Percentiles rank a stretch among this genome's conserved stretches.
phyloP scores from a whole-genome alignment of 2,888 invertebrate species.

The Drosophila kambysellisi region DNA sequence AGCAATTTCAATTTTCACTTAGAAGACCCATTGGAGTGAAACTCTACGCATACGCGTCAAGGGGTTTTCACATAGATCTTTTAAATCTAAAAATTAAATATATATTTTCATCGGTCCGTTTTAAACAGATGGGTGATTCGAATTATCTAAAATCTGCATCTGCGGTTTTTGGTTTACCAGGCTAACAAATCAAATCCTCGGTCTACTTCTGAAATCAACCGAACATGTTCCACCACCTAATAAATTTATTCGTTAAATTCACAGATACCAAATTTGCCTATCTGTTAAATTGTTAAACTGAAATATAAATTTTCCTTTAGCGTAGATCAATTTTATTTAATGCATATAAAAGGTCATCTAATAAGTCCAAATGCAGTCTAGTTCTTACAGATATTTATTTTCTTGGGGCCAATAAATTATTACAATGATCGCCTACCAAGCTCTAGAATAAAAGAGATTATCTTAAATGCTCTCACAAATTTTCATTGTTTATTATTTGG shows the following conservation, averaged over 20 bases:
- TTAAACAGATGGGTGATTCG: background rate
- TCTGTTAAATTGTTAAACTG: background rate
- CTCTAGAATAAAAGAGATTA: background rate
- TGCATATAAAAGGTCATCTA: background rate
- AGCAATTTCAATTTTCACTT: conserved; percentile 62
- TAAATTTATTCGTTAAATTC: no score
- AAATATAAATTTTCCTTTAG: background rate
- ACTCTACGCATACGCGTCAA: conserved; percentile 10
- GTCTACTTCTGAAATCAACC: background rate
- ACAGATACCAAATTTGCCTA: no score
- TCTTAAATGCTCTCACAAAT: background rate
- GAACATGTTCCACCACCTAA: background rate
- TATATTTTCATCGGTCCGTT: background rate
- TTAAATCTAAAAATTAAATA: conserved; percentile 3
- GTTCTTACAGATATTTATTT: background rate
- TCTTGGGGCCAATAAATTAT: background rate
- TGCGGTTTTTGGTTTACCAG: background rate
- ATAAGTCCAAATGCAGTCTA: background rate
- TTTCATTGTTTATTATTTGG: background rate
- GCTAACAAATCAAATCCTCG: background rate
- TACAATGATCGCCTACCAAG: background rate
- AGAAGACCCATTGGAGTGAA: conserved; percentile 13
- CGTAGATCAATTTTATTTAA: background rate
- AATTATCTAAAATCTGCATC: background rate
- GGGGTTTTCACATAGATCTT: conserved; percentile 32